Evolutionary conservation across 2,113 vertebrate species (phyloP).

Genomic region (Psephotus haematonotus): DNA sequence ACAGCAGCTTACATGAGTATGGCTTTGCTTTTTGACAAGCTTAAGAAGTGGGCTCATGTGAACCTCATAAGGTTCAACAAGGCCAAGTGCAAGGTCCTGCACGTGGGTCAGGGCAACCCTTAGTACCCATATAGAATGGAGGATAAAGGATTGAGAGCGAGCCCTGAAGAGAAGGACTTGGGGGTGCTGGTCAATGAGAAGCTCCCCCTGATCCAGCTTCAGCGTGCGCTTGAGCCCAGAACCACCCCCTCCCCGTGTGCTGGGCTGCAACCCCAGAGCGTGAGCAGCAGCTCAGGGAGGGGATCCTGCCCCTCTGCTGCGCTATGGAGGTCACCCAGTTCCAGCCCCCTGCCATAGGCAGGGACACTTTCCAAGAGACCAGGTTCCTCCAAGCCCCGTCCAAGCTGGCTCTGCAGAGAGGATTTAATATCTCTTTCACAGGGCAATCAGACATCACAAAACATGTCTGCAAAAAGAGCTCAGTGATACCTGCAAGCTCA

Average conservation of each 20-base stretch:
- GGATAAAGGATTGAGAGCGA: neutral
- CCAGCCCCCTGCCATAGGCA: neutral
- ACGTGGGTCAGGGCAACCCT: neutral
- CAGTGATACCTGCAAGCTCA: neutral
- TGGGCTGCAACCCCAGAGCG: neutral
- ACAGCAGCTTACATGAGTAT: neutral
- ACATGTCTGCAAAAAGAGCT: neutral
- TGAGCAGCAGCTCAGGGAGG: neutral
- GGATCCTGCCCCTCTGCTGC: neutral
- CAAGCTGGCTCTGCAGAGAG: neutral
- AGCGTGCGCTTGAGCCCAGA: neutral
- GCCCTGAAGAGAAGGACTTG: neutral
- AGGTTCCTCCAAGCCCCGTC: neutral
- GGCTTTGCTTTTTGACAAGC: neutral
- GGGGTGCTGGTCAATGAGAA: neutral
- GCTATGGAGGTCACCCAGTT: neutral
- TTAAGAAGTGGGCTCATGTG: accelerated
- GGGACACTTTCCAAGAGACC: no score
- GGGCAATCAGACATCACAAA: neutral
- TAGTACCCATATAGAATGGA: neutral
- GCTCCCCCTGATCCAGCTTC: neutral
- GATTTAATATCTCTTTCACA: neutral
- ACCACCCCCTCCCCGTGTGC: neutral
- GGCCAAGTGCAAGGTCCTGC: neutral
- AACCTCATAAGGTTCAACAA: neutral